Evolutionary conservation across 2,113 vertebrate species (phyloP).

Genomic region (Pteropus alecto): DNA sequence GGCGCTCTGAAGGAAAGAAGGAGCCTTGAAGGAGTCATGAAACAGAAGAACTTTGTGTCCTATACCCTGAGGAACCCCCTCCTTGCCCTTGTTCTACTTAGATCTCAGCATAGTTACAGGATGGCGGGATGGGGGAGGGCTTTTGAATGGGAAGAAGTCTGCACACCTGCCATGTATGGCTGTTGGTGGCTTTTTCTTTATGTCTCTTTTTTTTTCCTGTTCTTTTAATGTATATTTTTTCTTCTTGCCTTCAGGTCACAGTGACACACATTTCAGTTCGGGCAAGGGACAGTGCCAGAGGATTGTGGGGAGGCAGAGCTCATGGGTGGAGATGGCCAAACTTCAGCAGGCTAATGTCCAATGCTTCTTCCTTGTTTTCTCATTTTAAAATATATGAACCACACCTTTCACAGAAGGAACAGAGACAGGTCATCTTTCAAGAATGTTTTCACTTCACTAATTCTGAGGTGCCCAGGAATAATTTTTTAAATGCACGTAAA

Average conservation of each 20-base stretch:
- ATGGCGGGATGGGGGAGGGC: not conserved
- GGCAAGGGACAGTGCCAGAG: not conserved
- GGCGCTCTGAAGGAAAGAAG: not conserved
- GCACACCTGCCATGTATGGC: conserved; percentile 52
- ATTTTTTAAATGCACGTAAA: not conserved
- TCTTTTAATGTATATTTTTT: conserved; percentile 44
- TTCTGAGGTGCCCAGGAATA: not conserved
- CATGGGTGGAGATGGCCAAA: not conserved
- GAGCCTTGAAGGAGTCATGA: not conserved
- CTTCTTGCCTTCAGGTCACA: not conserved
- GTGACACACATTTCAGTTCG: conserved; percentile 45
- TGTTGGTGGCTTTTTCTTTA: conserved; percentile 71
- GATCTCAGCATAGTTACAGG: not conserved
- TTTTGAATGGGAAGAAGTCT: not conserved
- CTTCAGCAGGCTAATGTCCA: not conserved
- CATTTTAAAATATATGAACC: not conserved
- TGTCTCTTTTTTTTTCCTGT: conserved; percentile 29
- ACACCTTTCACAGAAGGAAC: not conserved
- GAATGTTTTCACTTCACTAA: not conserved
- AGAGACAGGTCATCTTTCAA: not conserved
- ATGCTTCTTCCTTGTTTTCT: not conserved
- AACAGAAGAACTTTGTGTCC: not conserved
- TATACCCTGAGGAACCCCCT: not conserved
- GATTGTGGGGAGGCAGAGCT: not conserved
- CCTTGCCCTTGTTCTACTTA: accelerated